These are phyloP conservation scores for Schizaphis graminum DNA, from an alignment of 2,888 invertebrate genomes.

Conservation along the genomic window DNA sequence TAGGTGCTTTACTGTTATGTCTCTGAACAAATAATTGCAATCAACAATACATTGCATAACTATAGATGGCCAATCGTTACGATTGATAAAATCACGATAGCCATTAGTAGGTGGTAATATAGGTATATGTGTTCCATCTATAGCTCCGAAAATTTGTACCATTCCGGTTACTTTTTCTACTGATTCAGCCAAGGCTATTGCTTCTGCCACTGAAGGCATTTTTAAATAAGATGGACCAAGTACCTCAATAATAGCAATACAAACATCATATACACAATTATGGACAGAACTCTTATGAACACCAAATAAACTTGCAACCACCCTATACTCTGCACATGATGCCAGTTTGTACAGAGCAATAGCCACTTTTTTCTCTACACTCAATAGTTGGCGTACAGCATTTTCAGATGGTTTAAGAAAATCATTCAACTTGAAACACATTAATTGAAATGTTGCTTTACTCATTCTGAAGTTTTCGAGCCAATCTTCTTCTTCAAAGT, in stretches of 20 bases:
- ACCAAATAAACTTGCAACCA: conserved; percentile 6
- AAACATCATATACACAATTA: conserved; percentile 29
- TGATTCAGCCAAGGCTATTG: conserved; percentile 23
- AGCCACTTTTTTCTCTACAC: background rate
- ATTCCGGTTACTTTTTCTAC: conserved; percentile 25
- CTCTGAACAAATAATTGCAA: background rate
- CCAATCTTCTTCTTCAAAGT: conserved; percentile 11
- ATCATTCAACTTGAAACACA: conserved; percentile 8
- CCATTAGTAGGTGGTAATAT: conserved; percentile 29
- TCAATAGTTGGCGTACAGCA: background rate
- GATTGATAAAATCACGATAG: conserved; percentile 29
- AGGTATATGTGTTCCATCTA: conserved; percentile 25
- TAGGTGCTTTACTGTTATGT: too few species aligned
- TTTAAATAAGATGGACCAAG: conserved; percentile 32
- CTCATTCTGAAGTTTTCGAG: background rate
- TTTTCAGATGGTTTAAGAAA: background rate
- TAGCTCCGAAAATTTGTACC: conserved; percentile 37
- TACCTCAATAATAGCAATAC: background rate
- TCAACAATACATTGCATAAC: conserved; percentile 30
- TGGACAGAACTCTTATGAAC: conserved; percentile 14
- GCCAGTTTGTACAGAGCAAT: conserved; percentile 5
- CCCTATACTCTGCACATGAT: conserved; percentile 18
- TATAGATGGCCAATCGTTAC: conserved; percentile 23
- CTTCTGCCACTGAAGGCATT: conserved; percentile 15
- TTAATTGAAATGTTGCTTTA: background rate